phyloP scores from a whole-genome alignment of 2,797 vertebrate species.

The Anas capensis region DNA sequence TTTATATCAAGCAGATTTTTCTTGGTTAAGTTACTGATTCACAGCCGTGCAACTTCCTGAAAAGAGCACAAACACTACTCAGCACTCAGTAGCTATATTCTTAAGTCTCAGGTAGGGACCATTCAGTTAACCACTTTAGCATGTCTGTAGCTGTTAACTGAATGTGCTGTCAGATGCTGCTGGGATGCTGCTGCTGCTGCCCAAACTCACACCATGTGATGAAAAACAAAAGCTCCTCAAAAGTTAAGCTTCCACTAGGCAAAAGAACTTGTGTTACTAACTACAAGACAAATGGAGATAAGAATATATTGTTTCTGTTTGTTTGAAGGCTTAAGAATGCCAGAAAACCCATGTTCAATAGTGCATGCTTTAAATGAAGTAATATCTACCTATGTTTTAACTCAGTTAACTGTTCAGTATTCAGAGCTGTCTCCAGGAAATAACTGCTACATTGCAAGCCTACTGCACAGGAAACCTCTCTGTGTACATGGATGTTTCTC shows the following conservation, averaged over 20 bases:
- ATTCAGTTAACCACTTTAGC: not conserved
- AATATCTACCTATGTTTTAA: not conserved
- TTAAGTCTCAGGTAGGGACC: not conserved
- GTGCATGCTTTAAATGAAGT: fast-evolving
- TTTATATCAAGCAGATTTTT: not conserved
- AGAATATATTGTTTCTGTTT: not conserved
- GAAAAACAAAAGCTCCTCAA: not conserved
- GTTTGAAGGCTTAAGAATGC: not conserved
- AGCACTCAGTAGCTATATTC: not conserved
- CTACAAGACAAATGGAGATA: not conserved
- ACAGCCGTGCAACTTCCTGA: not conserved
- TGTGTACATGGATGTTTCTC: not conserved
- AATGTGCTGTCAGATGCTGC: not conserved
- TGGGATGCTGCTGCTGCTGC: not conserved
- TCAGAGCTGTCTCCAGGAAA: not conserved
- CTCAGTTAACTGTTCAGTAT: not conserved
- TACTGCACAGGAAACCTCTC: not conserved
- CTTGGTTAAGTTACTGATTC: not conserved
- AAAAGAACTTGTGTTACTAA: not conserved
- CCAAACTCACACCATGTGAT: no score
- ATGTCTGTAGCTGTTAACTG: no score
- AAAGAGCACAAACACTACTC: not conserved
- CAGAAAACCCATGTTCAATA: not conserved
- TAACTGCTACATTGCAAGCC: not conserved
- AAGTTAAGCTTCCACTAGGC: not conserved